Evolutionary conservation across 2,113 vertebrate species (phyloP).

Genomic region (Phaetusa simplex): DNA sequence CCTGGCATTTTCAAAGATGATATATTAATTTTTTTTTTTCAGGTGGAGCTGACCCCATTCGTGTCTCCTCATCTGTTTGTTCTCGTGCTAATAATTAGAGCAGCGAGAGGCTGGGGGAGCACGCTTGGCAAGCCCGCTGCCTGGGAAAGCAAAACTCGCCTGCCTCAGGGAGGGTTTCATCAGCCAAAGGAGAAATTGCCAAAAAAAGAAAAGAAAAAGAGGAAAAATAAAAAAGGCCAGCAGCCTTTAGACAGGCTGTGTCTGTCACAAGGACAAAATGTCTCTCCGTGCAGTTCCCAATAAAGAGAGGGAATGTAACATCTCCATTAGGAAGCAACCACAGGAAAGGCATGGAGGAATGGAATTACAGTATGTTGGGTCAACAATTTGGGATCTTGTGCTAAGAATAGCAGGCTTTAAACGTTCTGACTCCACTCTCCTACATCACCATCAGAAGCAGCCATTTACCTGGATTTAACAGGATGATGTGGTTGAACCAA

Average conservation of each 20-base stretch:
- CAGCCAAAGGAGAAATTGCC: constrained; percentile 40
- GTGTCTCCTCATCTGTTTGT: constrained; percentile 9
- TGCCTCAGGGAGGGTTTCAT: constrained; percentile 21
- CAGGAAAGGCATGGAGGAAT: background rate
- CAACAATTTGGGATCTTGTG: background rate
- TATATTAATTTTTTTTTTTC: background rate
- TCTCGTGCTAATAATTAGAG: constrained; percentile 48
- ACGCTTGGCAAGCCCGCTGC: background rate
- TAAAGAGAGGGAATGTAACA: background rate
- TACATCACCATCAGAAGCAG: background rate
- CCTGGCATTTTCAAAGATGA: background rate
- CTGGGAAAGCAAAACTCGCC: background rate
- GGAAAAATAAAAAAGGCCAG: background rate
- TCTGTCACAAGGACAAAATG: constrained; percentile 25
- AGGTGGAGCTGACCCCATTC: constrained; percentile 1
- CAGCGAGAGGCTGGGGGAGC: background rate
- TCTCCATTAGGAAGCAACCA: background rate
- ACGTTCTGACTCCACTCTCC: background rate
- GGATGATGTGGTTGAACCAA: background rate
- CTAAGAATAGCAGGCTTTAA: background rate
- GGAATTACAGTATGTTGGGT: background rate
- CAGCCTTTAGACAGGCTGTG: background rate
- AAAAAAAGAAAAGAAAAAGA: background rate
- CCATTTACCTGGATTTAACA: background rate
- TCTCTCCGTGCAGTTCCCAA: background rate